Evolutionary conservation across 2,113 vertebrate genomes (phyloP).

Genomic region (Apteryx owenii): DNA sequence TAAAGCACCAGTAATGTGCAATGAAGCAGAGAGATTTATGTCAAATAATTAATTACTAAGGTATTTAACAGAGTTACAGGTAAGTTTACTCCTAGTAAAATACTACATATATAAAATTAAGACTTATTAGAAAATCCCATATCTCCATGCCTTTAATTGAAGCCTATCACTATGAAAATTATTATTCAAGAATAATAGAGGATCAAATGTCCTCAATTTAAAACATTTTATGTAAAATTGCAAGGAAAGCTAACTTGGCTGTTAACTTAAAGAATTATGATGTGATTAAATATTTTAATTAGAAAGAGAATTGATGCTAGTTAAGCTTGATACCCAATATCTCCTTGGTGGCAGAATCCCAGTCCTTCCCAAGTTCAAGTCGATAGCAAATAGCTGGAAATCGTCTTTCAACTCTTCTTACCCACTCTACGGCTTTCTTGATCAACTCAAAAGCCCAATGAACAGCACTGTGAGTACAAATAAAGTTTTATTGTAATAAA

Average conservation of each 20-base stretch:
- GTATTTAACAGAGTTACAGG: neutral
- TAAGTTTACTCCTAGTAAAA: neutral
- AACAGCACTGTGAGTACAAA: slow-evolving; percentile 58
- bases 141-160: neutral
- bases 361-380: slow-evolving; percentile 84
- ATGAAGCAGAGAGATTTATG: neutral
- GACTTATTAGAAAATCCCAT: neutral
- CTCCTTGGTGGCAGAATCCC: slow-evolving; percentile 83
- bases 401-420: slow-evolving; percentile 77
- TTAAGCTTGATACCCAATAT: slow-evolving; percentile 72
- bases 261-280: neutral
- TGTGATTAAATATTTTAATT: neutral
- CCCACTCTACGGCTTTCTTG: slow-evolving; percentile 80
- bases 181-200: neutral
- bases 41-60: neutral
- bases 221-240: neutral
- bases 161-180: neutral
- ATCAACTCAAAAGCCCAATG: slow-evolving; percentile 68
- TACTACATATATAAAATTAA: neutral
- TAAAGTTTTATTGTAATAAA: neutral
- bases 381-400: slow-evolving; percentile 84
- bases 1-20: neutral
- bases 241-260: neutral
- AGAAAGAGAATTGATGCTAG: slow-evolving; percentile 54
- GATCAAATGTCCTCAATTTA: neutral